Conservation (phyloP, 2,113 vertebrate species). For the Dromiciops gliroides region DNA sequence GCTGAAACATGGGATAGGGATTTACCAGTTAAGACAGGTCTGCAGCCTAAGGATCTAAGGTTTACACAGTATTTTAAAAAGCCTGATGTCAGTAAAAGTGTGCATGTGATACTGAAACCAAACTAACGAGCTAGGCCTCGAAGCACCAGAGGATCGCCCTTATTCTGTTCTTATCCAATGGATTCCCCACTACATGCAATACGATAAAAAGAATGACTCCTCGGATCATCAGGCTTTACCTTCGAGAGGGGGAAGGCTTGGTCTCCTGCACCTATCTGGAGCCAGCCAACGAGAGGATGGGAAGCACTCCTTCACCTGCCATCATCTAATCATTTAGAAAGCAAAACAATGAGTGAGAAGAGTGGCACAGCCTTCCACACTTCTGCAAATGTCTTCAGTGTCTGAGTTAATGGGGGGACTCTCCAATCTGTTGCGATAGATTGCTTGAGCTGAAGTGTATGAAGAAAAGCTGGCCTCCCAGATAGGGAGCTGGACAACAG, state of each 20-base stretch:
- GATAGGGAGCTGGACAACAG: neutral
- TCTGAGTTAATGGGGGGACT: neutral
- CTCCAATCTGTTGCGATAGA: neutral
- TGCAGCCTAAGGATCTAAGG: conserved; percentile 13
- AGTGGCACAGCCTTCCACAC: neutral
- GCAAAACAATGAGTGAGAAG: neutral
- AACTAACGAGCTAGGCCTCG: neutral
- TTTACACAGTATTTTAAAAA: conserved; percentile 9
- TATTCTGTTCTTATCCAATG: neutral
- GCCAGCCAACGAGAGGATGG: neutral
- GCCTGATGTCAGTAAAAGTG: conserved; percentile 37
- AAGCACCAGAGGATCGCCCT: neutral
- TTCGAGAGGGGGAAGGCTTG: neutral
- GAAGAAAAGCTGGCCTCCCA: neutral
- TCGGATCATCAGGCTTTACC: neutral
- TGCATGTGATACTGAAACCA: neutral
- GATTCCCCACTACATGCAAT: no score
- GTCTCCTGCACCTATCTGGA: neutral
- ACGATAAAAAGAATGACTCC: neutral
- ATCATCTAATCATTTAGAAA: neutral
- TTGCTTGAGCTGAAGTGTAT: neutral
- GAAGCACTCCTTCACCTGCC: neutral
- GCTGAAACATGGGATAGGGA: conserved; percentile 53
- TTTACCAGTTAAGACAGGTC: conserved; percentile 21
- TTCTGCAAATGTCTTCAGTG: neutral